Conservation (phyloP, 2,797 vertebrate genomes). For the Potorous gilbertii region DNA sequence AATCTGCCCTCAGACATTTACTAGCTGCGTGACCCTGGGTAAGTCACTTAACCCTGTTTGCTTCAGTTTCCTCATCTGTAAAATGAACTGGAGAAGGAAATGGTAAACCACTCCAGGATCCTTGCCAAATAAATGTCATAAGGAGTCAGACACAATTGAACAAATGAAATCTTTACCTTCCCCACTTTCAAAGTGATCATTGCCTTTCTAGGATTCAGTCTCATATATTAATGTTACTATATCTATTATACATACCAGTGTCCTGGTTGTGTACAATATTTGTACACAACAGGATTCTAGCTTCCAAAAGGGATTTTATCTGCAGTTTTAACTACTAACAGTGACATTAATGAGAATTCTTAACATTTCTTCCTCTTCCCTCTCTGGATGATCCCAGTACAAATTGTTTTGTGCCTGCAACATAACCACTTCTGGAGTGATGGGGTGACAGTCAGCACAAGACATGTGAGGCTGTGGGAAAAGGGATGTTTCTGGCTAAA, state of each 20-base stretch:
- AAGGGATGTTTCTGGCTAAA: conserved; percentile 68
- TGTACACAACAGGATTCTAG: conserved; percentile 52
- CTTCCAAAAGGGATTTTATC: conserved; percentile 52
- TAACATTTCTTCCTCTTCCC: conserved; percentile 22
- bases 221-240: conserved; percentile 20
- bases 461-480: conserved; percentile 75
- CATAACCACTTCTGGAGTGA: conserved; percentile 57
- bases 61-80: not conserved
- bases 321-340: conserved; percentile 27
- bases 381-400: conserved; percentile 53
- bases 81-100: not conserved
- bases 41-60: not conserved
- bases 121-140: not conserved
- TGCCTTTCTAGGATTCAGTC: not conserved
- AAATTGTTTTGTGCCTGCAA: conserved; percentile 61
- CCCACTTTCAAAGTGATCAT: not conserved
- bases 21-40: not conserved
- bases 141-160: not conserved
- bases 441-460: conserved; percentile 70
- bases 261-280: not conserved
- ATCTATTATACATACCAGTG: not conserved
- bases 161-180: conserved; percentile 23
- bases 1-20: not conserved
- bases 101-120: not conserved
- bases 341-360: conserved; percentile 35